Percentiles rank a stretch among this genome's conserved stretches.
These are phyloP conservation scores for Orthosia gothica DNA, from an alignment of 2,888 invertebrate genomes.

Conservation along the genomic window DNA sequence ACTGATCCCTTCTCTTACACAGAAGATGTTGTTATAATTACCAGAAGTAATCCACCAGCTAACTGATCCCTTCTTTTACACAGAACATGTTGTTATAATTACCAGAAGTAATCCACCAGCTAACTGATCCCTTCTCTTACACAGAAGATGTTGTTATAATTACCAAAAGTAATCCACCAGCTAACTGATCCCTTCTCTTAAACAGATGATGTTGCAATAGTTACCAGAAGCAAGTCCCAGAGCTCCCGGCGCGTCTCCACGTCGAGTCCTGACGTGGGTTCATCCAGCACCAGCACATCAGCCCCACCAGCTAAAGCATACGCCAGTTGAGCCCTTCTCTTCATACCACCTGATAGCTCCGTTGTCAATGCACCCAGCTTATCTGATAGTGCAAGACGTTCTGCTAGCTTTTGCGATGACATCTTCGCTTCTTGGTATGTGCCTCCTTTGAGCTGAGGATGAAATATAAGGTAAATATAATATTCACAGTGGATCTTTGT, in stretches of 20 bases:
- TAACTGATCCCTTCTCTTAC: constrained; percentile 76
- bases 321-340: constrained; percentile 95
- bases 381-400: constrained; percentile 76
- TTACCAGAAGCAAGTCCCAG: constrained; percentile 72
- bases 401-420: constrained; percentile 66
- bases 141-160: neutral
- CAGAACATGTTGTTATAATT: neutral
- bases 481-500: too few species aligned
- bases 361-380: constrained; percentile 92
- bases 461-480: too few species aligned
- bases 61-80: too few species aligned
- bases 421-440: too few species aligned
- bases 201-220: neutral
- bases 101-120: constrained; percentile 91
- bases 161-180: constrained; percentile 91
- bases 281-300: constrained; percentile 93
- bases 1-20: too few species aligned
- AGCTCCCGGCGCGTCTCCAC: constrained; percentile 78
- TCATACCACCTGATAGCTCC: constrained; percentile 97
- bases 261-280: constrained; percentile 93
- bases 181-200: constrained; percentile 92
- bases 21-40: too few species aligned
- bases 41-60: too few species aligned
- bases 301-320: constrained; percentile 96
- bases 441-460: too few species aligned